A percentile compares a stretch with the other conserved stretches of the same genome.
Evolutionary conservation across 2,888 invertebrate genomes (phyloP).

Genomic region (Thereva unica): DNA sequence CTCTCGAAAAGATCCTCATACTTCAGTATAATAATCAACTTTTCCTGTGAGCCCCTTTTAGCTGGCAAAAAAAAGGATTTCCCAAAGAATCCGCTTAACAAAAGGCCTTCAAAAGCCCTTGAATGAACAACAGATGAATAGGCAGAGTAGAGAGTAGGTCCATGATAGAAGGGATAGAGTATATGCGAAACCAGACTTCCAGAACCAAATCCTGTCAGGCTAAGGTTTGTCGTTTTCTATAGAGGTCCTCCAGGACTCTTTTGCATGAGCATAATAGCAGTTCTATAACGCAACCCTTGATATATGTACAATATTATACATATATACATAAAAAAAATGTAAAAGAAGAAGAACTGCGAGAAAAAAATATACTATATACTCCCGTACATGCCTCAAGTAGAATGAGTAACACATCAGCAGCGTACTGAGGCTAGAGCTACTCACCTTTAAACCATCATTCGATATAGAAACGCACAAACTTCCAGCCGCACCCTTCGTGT

Average conservation of each 20-base stretch:
- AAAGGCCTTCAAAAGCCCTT: conserved; percentile 21
- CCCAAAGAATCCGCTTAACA: conserved; percentile 16
- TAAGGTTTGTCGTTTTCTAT: conserved; percentile 8
- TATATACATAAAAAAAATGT: conserved; percentile 9
- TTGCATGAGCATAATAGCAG: conserved; percentile 10
- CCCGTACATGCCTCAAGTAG: no score
- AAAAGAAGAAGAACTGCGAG: conserved; percentile 4
- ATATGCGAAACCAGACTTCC: conserved; percentile 8
- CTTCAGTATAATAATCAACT: conserved; percentile 18
- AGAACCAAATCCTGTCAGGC: conserved; percentile 5
- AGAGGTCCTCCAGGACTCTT: conserved; percentile 17
- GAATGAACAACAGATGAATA: conserved; percentile 5
- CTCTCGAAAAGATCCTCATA: conserved; percentile 7
- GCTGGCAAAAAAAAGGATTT: conserved; percentile 13
- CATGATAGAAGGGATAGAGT: conserved; percentile 2
- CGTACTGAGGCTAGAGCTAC: no score
- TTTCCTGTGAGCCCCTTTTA: conserved; percentile 5
- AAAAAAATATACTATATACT: no score
- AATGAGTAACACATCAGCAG: no score
- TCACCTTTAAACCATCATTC: no score
- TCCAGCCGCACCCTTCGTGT: no score
- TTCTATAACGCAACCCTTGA: conserved; percentile 8
- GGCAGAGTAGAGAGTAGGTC: conserved; percentile 3
- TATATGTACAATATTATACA: conserved; percentile 18
- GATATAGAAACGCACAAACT: no score